Conservation (phyloP, 2,888 invertebrate species). For the Calameuta idolon region DNA sequence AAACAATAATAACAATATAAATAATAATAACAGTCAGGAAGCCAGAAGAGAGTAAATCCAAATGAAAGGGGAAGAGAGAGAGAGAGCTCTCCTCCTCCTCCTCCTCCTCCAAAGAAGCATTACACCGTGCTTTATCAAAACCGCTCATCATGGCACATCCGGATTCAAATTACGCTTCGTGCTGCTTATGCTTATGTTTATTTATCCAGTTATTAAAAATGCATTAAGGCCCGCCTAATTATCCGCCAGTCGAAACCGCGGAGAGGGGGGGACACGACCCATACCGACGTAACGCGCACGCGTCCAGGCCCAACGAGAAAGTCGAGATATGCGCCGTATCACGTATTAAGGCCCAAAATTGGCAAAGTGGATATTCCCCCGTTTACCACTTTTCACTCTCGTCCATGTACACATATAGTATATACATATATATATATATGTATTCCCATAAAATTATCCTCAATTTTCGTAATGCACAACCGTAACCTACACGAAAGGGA, state of each 20-base stretch:
- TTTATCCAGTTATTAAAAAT: constrained; percentile 68
- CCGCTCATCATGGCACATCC: constrained; percentile 65
- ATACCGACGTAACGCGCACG: neutral
- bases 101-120: constrained; percentile 38
- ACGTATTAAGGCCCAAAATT: neutral
- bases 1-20: constrained; percentile 12
- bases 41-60: too few species aligned
- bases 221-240: constrained; percentile 61
- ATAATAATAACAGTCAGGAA: constrained; percentile 26
- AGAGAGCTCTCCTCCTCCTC: constrained; percentile 29
- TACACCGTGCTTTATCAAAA: constrained; percentile 63
- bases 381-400: neutral
- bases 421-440: too few species aligned
- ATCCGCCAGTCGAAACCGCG: constrained; percentile 24
- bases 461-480: neutral
- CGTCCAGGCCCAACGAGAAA: neutral
- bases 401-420: neutral
- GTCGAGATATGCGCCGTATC: neutral
- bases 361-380: neutral
- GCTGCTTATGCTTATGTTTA: constrained; percentile 65
- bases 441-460: neutral
- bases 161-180: constrained; percentile 66
- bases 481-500: neutral
- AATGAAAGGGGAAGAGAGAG: constrained; percentile 36
- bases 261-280: neutral